Base-by-base conservation (phyloP, 2,888 invertebrate genomes). In the Drosophila pseudotakahashii region DNA sequence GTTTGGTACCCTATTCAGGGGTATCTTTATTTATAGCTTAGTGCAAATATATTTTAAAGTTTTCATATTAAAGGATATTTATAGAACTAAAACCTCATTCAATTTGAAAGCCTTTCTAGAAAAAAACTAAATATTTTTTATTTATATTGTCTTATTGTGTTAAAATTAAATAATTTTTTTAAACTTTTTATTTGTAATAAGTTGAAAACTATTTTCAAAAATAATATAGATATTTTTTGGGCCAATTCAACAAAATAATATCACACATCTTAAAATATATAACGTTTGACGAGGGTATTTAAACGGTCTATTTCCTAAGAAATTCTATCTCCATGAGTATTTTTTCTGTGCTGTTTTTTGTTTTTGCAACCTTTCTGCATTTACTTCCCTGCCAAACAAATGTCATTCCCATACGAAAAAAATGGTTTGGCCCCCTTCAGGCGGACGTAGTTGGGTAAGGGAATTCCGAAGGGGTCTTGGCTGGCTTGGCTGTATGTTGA, bases 401-500 rank as follows among this genome's bases (percentile, higher is more conserved):
- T 81, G 81, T 78, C 84, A 81, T 54, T 81, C 73, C 52, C 47
- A 26, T 47, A 32, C 16, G 42, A 50, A 63, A 67, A 69, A 54
- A 50, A 45, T 4, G 32, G 23, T 16, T 32, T 67, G 52, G 39
- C 71, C 77, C 73, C 73, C 69, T 61, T 55, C 68, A 61, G 66
- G 60, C 47, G 51, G 48, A 26, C 50, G 16, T 61, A 26, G 68
- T 60, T 69, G 64, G 57, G 70, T 48, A 62, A 62, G 44, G 26
- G 64, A 75, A 86, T 79, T 75, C 73, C 68, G 68, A 51, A 70
- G 73, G 79, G 78, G 76, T 76, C 61, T 69, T 74, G 69, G 72
- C 81, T 72, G 81, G 74, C 61, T 69, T 74, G 69, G 72, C 81
- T 72, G 81, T 73, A 69, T 79, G 77, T 53, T 70, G 69, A 77